Base-by-base conservation (phyloP, 1,140 invertebrate species). In the Euschistus heros region DNA sequence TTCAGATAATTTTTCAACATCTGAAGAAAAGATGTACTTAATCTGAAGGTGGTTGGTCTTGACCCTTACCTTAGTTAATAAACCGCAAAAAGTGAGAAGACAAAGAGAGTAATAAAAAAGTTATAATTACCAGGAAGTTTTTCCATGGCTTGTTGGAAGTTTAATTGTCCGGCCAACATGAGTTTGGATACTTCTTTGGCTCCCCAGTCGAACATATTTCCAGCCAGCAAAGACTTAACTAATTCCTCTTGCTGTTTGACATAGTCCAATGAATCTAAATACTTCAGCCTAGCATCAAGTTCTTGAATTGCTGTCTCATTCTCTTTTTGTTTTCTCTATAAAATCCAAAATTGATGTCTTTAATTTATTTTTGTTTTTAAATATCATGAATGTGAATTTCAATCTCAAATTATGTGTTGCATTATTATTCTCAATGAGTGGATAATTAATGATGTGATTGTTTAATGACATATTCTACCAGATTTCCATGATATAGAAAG, bases 181-280 rank as follows among this genome's bases (percentile, higher is more conserved):
- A 96, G 82, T 68, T 82, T 80, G 14, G 87, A 84, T 10, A 94
- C 87, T 74, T 92, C 90, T 73, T 88, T 85, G 1, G 93, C 91
- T 46, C 93, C 94, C 92, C 93, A 97, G 76, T 98, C 94, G 78
- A 97, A 97, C 76, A 97, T 92, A 79, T 98, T 98, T 24, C 90
- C 90, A 71, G 82, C 81, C 33, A 90, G 72, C 55, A 88, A 73
- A 17, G 84, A 84, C 52, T 76, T 73, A 30, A 83, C 76, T 10
- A 88, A 70, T 62, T 79, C 76, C 68, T 80, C 74, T 68, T 82
- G 79, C 68, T 80, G 77, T 59, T 81, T 77, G 17, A 74, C 69
- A 65, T 77, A 76, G 42, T 75, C 70, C 13, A 65, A 37, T 37
- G 30, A 37, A 42, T 65, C 64, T 20, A 65, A 13, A 62, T 10